Evolutionary conservation across 2,113 vertebrate species (phyloP), one percentile per base, ranked within the genome.

Genomic region (Setophaga kirtlandii): DNA sequence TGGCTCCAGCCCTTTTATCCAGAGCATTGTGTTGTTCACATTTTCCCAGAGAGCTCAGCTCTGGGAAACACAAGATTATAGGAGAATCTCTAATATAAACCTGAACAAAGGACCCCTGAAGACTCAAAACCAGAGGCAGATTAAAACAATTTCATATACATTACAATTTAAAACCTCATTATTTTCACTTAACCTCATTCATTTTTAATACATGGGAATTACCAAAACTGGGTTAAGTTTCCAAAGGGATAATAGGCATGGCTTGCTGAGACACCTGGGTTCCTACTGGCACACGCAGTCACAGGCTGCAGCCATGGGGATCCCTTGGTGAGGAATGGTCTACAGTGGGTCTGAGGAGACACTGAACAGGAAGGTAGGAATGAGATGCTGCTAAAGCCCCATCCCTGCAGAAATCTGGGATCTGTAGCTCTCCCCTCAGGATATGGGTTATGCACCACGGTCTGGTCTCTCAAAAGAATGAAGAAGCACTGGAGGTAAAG

Each of bases 221-320:
- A 19, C 46, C 59, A 46, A 52, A 93, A 81, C 30, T 65, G 67
- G 71, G 79, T 80, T 92, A 83, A n/a, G n/a, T 86, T 92, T 93
- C 41, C 53, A 27, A 75, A 82, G 62, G 53, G 64, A 63, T 52
- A 2, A 1, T 4, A 50, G 68, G 33, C 20, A 30, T 19, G 41
- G n/a, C n/a, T 78, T 12, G 27, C 73, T 30, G 68, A 69, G 73
- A 59, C 30, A 39, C 42, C 25, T 63, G 21, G 24, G 10, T 35
- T 59, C 58, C 30, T 47, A 2, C 30, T 33, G 33, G 35, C 2
- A 0, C 0, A 0, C 7, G 6, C 1, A 2, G 7, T 23, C 0
- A 0, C 59, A 30, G 53, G 33, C 47, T 94, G 73, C 64, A 83
- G 83, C 83, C 47, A 1, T 2, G 12, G 50, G 55, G n/a, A 62